Base-by-base conservation (phyloP, 2,797 vertebrate species). In the Eleutherodactylus coqui region DNA sequence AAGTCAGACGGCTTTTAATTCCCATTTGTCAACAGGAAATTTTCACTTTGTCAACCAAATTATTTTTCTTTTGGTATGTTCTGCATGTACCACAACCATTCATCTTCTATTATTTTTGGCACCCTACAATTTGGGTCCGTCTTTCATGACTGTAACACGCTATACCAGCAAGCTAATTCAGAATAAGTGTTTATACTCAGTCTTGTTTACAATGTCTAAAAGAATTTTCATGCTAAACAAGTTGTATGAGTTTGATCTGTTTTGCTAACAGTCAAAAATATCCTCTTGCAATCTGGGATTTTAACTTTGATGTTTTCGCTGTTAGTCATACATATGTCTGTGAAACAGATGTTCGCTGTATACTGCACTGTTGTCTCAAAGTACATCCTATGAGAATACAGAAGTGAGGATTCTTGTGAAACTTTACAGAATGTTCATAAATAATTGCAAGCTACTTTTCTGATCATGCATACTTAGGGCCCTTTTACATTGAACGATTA, bases 1-100 rank as follows among this genome's bases (percentile, higher is more conserved):
- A 58, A 76, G 49, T 79, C 45, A 55, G 43, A 11, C 19, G 36
- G 32, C 53, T 38, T 75, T 76, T 49, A 64, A 76, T 53, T 53
- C 72, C 45, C 43, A 67, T 72, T 73, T 80, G 77, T 80, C 67
- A 85, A 79, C 45, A 79, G 77, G 67, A 86, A 75, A 69, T 79
- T 79, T 38, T 70, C 67, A 72, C 84, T 85, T 80, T 73, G 51
- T 79, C 62, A 7, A 51, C 34, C 78, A 75, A 70, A 79, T 62
- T 19, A 77, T 72, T 80, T 79, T 47, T 58, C 49, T 70, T 77
- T 51, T 60, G n/a, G 76, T 62, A 62, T 80, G 34, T 73, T 73
- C 51, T 79, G 32, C 43, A 45, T 79, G 29, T 73, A 5, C 27
- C 6, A 4, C 19, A 21, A 45, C 14, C 11, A 13, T 60, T 53